A percentile compares a stretch with the other conserved stretches of the same genome.
Evolutionary conservation across 2,113 vertebrate species (phyloP).

Genomic region (Sigmodon hispidus): DNA sequence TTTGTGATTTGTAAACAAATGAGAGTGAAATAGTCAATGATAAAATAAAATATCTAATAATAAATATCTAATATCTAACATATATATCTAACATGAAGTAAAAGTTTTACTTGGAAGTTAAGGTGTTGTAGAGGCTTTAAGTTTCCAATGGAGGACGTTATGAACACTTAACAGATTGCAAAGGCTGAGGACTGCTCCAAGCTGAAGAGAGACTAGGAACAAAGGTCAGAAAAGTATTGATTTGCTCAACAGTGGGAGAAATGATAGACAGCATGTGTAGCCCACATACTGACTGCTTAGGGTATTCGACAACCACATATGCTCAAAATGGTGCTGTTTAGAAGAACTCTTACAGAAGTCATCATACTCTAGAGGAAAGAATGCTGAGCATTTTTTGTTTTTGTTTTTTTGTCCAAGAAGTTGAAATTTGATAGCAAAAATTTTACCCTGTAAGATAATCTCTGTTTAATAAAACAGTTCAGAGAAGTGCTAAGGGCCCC

Average conservation of each 20-base stretch:
- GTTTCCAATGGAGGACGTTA: neutral
- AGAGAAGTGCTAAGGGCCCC: neutral
- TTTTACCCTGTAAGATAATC: neutral
- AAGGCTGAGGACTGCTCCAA: neutral
- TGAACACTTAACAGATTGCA: neutral
- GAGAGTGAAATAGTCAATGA: neutral
- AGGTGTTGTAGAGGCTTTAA: neutral
- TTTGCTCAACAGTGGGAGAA: neutral
- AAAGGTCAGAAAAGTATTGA: neutral
- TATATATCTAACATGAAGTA: neutral
- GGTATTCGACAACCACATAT: neutral
- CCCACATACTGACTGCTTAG: neutral
- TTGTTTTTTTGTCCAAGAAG: neutral
- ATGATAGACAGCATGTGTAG: neutral
- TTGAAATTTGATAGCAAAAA: neutral
- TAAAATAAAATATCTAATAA: no score
- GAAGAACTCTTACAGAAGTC: neutral
- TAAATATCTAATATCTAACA: no score
- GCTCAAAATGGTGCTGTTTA: neutral
- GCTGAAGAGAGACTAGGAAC: neutral
- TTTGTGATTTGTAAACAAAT: neutral
- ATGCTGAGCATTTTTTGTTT: neutral
- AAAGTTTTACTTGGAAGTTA: neutral
- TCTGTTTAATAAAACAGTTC: constrained; percentile 10
- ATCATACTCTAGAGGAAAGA: neutral